Percentiles rank a stretch among this genome's conserved stretches.
Evolutionary conservation across 1,140 invertebrate species (phyloP).

Genomic region (Platyscapa corneri): DNA sequence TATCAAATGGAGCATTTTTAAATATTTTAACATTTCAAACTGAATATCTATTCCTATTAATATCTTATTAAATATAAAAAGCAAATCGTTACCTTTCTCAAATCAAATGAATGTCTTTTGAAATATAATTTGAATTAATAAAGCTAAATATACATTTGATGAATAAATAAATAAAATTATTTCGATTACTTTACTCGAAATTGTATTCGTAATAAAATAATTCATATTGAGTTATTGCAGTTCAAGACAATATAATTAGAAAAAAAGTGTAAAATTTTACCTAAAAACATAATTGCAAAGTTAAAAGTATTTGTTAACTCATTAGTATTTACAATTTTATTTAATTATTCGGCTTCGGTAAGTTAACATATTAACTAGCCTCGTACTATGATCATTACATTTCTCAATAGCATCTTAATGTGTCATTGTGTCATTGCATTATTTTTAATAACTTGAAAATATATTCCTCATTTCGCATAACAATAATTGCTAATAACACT

Average conservation of each 20-base stretch:
- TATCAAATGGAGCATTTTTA: no score
- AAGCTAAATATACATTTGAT: no score
- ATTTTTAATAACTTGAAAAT: conserved; percentile 13
- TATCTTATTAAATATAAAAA: no score
- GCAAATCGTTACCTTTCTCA: no score
- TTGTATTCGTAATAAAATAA: neutral
- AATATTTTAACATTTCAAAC: no score
- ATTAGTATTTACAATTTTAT: neutral
- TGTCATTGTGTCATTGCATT: neutral
- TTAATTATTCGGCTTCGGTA: neutral
- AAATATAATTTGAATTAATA: no score
- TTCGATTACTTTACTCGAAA: neutral
- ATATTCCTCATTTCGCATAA: conserved; percentile 27
- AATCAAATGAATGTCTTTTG: no score
- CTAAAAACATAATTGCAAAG: neutral
- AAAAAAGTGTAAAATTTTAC: neutral
- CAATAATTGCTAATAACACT: neutral
- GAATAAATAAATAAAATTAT: no score
- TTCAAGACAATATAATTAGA: neutral
- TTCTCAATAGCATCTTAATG: conserved; percentile 1
- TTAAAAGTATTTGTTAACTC: neutral
- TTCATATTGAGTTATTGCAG: neutral
- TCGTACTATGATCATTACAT: neutral
- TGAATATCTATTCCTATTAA: no score
- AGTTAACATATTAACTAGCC: neutral